These are phyloP conservation scores for Chironomus tentans DNA, from an alignment of 2,888 invertebrate species.

Conservation along the genomic window DNA sequence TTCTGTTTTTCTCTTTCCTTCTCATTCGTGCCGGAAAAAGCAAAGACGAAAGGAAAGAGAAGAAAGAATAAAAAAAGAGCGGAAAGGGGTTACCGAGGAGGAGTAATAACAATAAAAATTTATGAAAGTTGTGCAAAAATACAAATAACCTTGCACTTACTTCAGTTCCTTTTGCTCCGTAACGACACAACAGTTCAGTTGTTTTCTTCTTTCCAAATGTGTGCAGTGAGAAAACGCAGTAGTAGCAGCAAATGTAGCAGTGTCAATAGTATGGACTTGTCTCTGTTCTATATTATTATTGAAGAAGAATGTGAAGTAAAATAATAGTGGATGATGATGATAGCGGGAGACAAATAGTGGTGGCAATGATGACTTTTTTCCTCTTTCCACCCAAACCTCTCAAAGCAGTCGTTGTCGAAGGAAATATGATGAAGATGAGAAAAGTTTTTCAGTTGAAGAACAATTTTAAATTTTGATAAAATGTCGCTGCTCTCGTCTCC, in stretches of 20 bases:
- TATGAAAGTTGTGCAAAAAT: constrained; percentile 18
- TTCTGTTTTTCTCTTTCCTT: background rate
- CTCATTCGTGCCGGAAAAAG: background rate
- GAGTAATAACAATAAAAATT: constrained; percentile 22
- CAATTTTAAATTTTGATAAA: constrained; percentile 22
- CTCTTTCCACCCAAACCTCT: background rate
- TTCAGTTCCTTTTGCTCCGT: background rate
- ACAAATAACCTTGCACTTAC: constrained; percentile 25
- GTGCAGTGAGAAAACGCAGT: background rate
- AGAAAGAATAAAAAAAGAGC: background rate
- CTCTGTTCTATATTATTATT: too few relatives aligned
- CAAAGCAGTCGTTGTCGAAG: background rate
- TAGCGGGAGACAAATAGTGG: background rate
- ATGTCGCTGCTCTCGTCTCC: constrained; percentile 21
- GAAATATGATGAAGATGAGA: background rate
- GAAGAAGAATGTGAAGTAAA: background rate
- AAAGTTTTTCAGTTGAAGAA: constrained; percentile 14
- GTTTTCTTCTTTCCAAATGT: background rate
- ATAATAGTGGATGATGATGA: background rate
- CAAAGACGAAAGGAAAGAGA: too few relatives aligned
- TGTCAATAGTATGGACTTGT: too few relatives aligned
- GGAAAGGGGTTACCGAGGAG: background rate
- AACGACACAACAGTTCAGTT: background rate
- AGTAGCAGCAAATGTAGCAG: too few relatives aligned
- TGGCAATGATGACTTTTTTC: background rate